Evolutionary conservation across 1,140 invertebrate genomes (phyloP), one percentile per base, ranked within the genome.

Genomic region (Hirudo medicinalis): DNA sequence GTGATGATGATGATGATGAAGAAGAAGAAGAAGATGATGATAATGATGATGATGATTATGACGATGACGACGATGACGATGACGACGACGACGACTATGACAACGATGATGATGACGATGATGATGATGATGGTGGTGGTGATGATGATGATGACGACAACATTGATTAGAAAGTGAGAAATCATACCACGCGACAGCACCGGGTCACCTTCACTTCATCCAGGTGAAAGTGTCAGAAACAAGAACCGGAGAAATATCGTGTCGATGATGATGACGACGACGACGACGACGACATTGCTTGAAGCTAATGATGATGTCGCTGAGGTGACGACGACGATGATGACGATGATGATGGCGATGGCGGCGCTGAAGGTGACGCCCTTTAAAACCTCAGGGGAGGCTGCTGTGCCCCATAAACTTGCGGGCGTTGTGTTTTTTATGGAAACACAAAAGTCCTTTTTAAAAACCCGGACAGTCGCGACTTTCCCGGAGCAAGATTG

Each of bases 21-120:
- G 15, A 32, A 11, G 19, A 0, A 15, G 57, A n/a, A 15, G 57
- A 63, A 8, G 57, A 63, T n/a, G 57, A 63, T 20, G 57, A 63
- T n/a, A 15, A 19, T 63, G 57, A 63, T 63, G 57, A 63, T 32
- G 20, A 63, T 63, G 57, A 63, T 63, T 4, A 63, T 63, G 57
- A 63, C 13, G 57, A 63, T n/a, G 57, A 63, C 17, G 57, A 63
- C 17, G 57, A 63, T 19, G 54, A 57, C 9, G 54, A 57, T n/a
- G 57, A 63, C 15, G 22, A 32, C 19, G 57, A 63, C 29, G 57
- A 32, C 29, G 22, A 32, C 19, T 3, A 32, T 15, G 19, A 13
- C 17, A 15, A n/a, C 19, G 57, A 22, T 22, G 57, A 63, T 63
- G 57, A 63, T n/a, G 57, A 63, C 19, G 57, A 63, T n/a, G 57